These are phyloP conservation scores for Cephus nigrinus DNA, from an alignment of 2,888 invertebrate genomes.

Conservation along the genomic window DNA sequence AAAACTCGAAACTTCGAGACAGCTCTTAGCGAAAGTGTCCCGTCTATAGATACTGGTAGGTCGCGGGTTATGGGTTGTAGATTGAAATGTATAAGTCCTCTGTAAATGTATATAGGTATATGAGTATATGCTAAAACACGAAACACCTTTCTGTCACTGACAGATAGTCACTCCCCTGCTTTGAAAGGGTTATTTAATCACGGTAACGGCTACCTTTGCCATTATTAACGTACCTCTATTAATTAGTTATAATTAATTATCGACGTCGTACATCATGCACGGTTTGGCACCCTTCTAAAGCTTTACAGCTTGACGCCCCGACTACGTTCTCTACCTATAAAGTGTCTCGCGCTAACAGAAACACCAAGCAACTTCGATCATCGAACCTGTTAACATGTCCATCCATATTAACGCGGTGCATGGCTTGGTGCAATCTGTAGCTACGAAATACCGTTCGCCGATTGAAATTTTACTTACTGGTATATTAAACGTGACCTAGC, in stretches of 20 bases:
- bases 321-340: neutral
- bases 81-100: neutral
- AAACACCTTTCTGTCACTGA: neutral
- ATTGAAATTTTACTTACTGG: neutral
- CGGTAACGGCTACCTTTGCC: neutral
- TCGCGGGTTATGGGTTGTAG: neutral
- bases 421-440: neutral
- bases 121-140: neutral
- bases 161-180: neutral
- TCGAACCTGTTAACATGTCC: neutral
- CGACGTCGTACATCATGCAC: slow-evolving; percentile 17
- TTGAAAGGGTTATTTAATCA: neutral
- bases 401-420: neutral
- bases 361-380: no score
- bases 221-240: slow-evolving; percentile 18
- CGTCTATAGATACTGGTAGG: neutral
- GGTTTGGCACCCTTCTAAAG: neutral
- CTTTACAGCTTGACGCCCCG: neutral
- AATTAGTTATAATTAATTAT: slow-evolving; percentile 28
- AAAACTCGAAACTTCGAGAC: neutral
- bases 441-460: neutral
- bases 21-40: neutral
- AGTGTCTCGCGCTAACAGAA: neutral
- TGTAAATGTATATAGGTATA: neutral
- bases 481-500: neutral